These are phyloP conservation scores for Mythimna pallens DNA, from an alignment of 2,888 invertebrate genomes.

Conservation along the genomic window DNA sequence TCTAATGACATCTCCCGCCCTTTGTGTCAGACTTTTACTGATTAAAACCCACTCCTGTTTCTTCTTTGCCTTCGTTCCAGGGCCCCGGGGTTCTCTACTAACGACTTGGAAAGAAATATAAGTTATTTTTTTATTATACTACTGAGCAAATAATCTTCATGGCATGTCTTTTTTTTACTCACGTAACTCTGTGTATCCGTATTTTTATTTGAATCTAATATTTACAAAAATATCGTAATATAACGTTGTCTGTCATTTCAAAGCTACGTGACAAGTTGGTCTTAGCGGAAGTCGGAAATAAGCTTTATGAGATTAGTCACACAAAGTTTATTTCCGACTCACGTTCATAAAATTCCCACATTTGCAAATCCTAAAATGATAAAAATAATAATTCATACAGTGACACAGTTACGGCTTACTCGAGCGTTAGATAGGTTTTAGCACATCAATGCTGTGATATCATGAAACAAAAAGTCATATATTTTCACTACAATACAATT, in stretches of 20 bases:
- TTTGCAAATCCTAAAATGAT: background rate
- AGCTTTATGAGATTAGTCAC: background rate
- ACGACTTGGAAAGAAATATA: too few species aligned
- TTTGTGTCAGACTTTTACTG: too few species aligned
- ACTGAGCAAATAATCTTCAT: too few species aligned
- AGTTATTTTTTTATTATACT: too few species aligned
- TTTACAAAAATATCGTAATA: background rate
- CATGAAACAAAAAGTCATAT: constrained; percentile 43
- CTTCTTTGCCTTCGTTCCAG: too few species aligned
- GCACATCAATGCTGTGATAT: constrained; percentile 36
- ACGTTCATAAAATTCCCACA: constrained; percentile 32
- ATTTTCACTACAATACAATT: constrained; percentile 20
- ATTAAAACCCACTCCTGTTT: too few species aligned
- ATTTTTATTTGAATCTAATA: too few species aligned
- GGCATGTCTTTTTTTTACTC: too few species aligned
- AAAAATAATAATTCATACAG: constrained; percentile 40
- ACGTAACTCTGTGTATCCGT: too few species aligned
- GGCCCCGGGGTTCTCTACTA: too few species aligned
- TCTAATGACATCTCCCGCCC: too few species aligned
- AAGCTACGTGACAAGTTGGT: background rate
- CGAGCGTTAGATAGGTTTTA: constrained; percentile 44
- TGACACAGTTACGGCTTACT: constrained; percentile 28
- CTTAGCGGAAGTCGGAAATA: background rate
- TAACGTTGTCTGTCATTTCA: background rate
- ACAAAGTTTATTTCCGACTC: background rate